Base-by-base conservation (phyloP, 2,113 vertebrate species). In the Hepsetus odoe region DNA sequence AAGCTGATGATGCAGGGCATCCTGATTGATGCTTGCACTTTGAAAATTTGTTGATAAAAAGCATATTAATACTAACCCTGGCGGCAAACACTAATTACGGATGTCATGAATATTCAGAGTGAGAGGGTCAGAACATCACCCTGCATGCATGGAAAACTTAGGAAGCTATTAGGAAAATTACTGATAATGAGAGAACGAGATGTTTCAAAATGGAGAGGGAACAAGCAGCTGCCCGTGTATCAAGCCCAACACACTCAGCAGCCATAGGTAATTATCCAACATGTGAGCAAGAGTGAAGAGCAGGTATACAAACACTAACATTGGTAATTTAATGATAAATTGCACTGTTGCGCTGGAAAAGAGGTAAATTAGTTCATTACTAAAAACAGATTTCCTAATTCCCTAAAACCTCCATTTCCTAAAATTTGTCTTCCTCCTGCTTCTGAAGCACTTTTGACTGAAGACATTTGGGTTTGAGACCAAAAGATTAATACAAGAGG, bases 121-220 rank as follows among this genome's bases (percentile, higher is more conserved):
- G 20, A 8, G 32, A 8, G 32, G 61, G 33, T 38, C 61, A 38
- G 61, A 22, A 65, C 61, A 38, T 65, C 61, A 55, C 28, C 49
- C 12, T 14, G 35, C 55, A 9, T 11, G 35, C n/a, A 28, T 24
- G 40, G 30, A 11, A 59, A 69, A 16, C 11, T 46, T 2, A n/a
- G 22, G 3, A 22, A 38, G n/a, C 62, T 35, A 76, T 67, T 76
- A 67, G 16, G 40, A 69, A 77, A 68, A 77, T 69, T 18, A 55
- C 24, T 42, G 49, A 68, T 69, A 77, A 77, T 77, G 35, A 77
- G 38, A 59, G 33, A 59, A 46, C 18, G 6, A n/a, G 14, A 51
- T 59, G 40, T 26, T 35, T 18, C 10, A 2, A 56, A 20, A 5
- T 5, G 14, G n/a, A 69, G 65, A 77, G 30, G 22, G 71, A 44